Percentiles rank a stretch among this genome's conserved stretches.
Conservation (phyloP, 2,113 vertebrate genomes). For the Vireo altiloquus region DNA sequence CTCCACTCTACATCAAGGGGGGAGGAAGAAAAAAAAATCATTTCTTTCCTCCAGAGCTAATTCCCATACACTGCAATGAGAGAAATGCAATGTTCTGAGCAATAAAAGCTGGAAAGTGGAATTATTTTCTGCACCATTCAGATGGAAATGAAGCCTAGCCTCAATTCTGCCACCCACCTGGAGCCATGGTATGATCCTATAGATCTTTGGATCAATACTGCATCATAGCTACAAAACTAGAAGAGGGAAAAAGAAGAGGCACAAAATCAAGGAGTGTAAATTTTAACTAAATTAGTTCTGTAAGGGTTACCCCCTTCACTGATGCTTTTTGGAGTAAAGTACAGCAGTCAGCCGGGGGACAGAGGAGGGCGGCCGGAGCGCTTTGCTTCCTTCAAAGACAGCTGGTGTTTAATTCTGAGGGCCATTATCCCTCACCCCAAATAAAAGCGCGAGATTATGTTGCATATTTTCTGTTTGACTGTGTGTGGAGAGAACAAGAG, state of each 20-base stretch:
- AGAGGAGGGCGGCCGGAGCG: not conserved
- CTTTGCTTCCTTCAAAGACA: not conserved
- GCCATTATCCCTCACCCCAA: not conserved
- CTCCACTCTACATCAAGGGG: not conserved
- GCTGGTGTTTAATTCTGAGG: not conserved
- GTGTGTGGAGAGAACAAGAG: not conserved
- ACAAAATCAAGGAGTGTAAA: constrained; percentile 42
- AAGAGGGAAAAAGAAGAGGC: not conserved
- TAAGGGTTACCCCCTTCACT: not conserved
- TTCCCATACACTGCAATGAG: constrained; percentile 33
- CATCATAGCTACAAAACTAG: constrained; percentile 58
- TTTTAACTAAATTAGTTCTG: constrained; percentile 59
- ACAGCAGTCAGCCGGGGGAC: not conserved
- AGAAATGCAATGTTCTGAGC: constrained; percentile 52
- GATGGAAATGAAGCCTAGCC: constrained; percentile 63
- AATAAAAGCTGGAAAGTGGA: constrained; percentile 49
- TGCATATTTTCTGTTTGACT: not conserved
- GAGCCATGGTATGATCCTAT: constrained; percentile 56
- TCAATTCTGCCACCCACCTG: constrained; percentile 62
- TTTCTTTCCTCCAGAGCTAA: constrained; percentile 50
- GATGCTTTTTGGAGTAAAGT: not conserved
- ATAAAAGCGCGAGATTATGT: not conserved
- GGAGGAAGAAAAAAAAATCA: not conserved
- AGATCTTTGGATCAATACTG: constrained; percentile 66
- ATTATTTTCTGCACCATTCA: constrained; percentile 65